Evolutionary conservation across 2,888 invertebrate genomes (phyloP).

Genomic region (Melangyna quadrimaculata): DNA sequence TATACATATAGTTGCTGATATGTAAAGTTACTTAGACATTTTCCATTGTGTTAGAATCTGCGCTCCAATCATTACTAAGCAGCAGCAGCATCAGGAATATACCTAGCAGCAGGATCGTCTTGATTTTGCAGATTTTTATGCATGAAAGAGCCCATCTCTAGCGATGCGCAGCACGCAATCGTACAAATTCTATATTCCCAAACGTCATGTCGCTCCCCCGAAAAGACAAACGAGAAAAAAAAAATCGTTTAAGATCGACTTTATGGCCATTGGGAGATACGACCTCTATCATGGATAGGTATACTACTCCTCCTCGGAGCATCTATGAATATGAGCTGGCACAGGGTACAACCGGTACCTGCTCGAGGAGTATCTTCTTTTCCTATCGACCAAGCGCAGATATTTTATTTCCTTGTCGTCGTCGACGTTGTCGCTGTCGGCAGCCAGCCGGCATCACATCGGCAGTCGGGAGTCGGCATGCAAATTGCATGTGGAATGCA

Average conservation of each 20-base stretch:
- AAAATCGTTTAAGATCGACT: constrained; percentile 64
- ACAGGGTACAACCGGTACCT: background rate
- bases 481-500: constrained; percentile 70
- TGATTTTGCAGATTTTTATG: constrained; percentile 68
- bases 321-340: background rate
- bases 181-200: constrained; percentile 15
- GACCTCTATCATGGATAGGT: background rate
- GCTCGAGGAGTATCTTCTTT: constrained; percentile 33
- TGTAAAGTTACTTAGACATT: constrained; percentile 14
- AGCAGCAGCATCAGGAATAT: background rate
- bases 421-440: constrained; percentile 58
- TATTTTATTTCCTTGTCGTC: constrained; percentile 69
- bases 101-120: constrained; percentile 32
- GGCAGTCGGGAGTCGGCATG: constrained; percentile 59
- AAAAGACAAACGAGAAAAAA: constrained; percentile 13
- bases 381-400: constrained; percentile 30
- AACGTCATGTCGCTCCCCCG: constrained; percentile 39
- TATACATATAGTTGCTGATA: background rate
- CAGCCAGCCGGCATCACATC: constrained; percentile 63
- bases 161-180: constrained; percentile 42
- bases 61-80: background rate
- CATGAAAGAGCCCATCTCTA: constrained; percentile 53
- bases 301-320: background rate
- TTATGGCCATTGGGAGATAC: constrained; percentile 63
- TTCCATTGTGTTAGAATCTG: constrained; percentile 46